Evolutionary conservation across 2,113 vertebrate genomes (phyloP), one percentile per base, ranked within the genome.

Genomic region (Tachysurus vachellii): DNA sequence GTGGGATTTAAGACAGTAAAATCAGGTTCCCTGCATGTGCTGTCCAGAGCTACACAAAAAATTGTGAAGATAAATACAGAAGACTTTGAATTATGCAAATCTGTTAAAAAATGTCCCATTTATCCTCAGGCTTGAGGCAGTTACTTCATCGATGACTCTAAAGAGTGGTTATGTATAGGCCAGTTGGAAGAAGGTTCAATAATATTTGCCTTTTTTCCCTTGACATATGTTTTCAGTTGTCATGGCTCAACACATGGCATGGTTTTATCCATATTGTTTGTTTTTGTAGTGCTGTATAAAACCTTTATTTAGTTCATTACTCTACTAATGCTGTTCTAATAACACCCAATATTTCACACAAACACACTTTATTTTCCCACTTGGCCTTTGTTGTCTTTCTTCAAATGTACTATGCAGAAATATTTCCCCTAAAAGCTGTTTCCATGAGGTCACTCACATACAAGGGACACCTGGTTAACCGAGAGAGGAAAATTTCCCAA

Each of bases 91-190:
- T 21, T 82, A 12, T 26, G 87, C 53, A 62, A 44, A 61, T 88
- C 59, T 75, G 76, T 56, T 82, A 54, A 81, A 87, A 83, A 85
- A 86, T 84, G 71, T 42, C 70, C 47, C 13, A 73, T 88, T 90
- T 89, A 82, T 59, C 31, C 64, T 88, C 83, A 85, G 64, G 26
- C 59, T 36, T 36, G 28, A 73, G 44, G 83, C 57, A 82, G 85
- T 83, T 73, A 88, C 85, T 86, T 75, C 88, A 82, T 82, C 61
- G 64, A 81, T 75, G 83, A 83, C 68, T 71, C 75, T 87, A 82
- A 85, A 81, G 73, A 61, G 23, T 88, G 62, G 26, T 61, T 80
- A 68, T 82, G 85, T 73, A 88, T 86, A 84, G 82, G 28, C 81
- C 59, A 80, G 75, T 85, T 81, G 64, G 77, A 86, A 85, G 42